Percentiles rank a stretch among this genome's conserved stretches.
These are phyloP conservation scores for Anguilla megastoma DNA, from an alignment of 2,797 vertebrate genomes.

Conservation along the genomic window DNA sequence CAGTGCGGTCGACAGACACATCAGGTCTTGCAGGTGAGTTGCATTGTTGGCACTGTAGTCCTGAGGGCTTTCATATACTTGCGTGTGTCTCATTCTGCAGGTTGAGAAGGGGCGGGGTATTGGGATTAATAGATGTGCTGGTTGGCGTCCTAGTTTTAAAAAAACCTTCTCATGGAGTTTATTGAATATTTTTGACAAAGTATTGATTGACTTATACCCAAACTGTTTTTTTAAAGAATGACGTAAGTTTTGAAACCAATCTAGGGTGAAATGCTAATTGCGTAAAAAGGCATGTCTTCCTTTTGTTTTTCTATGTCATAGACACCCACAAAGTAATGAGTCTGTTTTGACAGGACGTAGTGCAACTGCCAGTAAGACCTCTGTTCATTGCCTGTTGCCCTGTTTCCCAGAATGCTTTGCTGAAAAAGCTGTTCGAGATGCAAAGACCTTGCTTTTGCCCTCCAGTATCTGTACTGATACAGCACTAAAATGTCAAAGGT, in stretches of 20 bases:
- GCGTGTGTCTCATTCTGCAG: neutral
- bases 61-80: neutral
- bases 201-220: neutral
- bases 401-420: neutral
- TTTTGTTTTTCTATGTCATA: neutral
- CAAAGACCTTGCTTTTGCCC: neutral
- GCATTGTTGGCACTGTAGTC: neutral
- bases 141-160: neutral
- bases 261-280: neutral
- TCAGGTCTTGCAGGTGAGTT: slow-evolving; percentile 81
- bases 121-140: neutral
- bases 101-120: neutral
- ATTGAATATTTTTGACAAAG: neutral
- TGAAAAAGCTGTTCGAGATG: neutral
- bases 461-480: neutral
- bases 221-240: neutral
- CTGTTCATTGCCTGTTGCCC: neutral
- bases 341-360: neutral
- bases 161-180: neutral
- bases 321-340: neutral
- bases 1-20: slow-evolving; percentile 71
- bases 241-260: neutral
- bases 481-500: neutral
- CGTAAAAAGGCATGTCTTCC: neutral
- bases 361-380: neutral